These are phyloP conservation scores for Thamnophis elegans DNA, from an alignment of 2,797 vertebrate genomes.

Conservation along the genomic window DNA sequence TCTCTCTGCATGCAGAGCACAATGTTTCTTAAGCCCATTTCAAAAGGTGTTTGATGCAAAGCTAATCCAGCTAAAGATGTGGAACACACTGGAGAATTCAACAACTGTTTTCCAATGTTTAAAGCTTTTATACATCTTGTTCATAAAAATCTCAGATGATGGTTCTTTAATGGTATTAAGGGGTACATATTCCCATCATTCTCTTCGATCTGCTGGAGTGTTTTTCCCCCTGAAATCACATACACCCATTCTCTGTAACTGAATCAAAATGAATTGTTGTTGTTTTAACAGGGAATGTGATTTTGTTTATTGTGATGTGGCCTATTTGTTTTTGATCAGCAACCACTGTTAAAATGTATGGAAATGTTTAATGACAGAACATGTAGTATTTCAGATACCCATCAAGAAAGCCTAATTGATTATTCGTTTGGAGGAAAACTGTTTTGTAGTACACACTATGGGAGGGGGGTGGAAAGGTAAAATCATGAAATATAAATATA, in stretches of 20 bases:
- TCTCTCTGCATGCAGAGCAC: not conserved
- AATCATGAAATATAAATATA: not conserved
- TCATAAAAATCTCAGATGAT: not conserved
- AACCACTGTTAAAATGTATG: not conserved
- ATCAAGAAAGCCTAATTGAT: not conserved
- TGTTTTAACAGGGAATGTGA: not conserved
- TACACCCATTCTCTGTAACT: not conserved
- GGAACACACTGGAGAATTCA: slow-evolving; percentile 1
- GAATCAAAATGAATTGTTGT: not conserved
- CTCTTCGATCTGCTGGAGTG: not conserved
- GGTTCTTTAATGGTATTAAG: not conserved
- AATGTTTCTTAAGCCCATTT: slow-evolving; percentile 8
- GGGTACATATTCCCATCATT: not conserved
- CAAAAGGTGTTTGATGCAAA: slow-evolving; percentile 19
- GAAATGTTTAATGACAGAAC: not conserved
- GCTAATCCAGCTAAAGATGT: slow-evolving; percentile 2
- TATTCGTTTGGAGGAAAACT: not conserved
- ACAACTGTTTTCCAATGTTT: not conserved
- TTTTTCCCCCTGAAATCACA: not conserved
- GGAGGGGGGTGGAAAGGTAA: not conserved
- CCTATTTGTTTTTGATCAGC: not conserved
- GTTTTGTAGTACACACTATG: not conserved
- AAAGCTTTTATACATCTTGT: not conserved
- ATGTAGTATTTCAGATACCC: not conserved
- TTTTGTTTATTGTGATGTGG: not conserved